A percentile compares a stretch with the other conserved stretches of the same genome.
Evolutionary conservation across 2,113 vertebrate genomes (phyloP).

Genomic region (Collichthys lucidus): DNA sequence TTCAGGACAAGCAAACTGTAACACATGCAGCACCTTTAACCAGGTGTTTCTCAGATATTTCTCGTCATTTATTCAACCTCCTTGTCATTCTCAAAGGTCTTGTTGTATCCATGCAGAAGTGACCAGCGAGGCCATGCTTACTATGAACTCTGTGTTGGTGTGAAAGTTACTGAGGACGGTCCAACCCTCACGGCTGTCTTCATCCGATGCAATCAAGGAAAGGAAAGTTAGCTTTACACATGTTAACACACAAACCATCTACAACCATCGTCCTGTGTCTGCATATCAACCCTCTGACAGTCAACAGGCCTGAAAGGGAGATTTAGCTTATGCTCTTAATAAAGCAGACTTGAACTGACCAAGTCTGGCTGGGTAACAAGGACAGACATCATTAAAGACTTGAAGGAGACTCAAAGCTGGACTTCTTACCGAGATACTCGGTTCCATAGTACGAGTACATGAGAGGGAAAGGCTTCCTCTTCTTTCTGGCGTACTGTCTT

Average conservation of each 20-base stretch:
- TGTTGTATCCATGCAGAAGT: slow-evolving; percentile 68
- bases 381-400: background rate
- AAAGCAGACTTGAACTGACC: background rate
- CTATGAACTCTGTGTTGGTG: slow-evolving; percentile 68
- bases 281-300: background rate
- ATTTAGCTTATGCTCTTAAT: background rate
- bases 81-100: background rate
- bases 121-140: slow-evolving; percentile 65
- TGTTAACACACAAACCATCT: slow-evolving; percentile 16
- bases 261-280: background rate
- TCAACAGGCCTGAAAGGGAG: slow-evolving; percentile 4
- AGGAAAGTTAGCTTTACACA: slow-evolving; percentile 69
- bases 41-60: slow-evolving; percentile 1
- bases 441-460: slow-evolving; percentile 94
- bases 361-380: no score
- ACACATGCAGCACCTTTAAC: slow-evolving; percentile 53
- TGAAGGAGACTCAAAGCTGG: background rate
- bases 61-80: background rate
- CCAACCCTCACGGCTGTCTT: slow-evolving; percentile 56
- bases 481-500: slow-evolving; percentile 89
- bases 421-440: slow-evolving; percentile 90
- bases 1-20: slow-evolving; percentile 14
- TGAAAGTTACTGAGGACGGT: slow-evolving; percentile 68
- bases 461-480: slow-evolving; percentile 90
- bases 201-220: slow-evolving; percentile 73